phyloP scores from a whole-genome alignment of 2,888 invertebrate species.

The Drosophila rubida region DNA sequence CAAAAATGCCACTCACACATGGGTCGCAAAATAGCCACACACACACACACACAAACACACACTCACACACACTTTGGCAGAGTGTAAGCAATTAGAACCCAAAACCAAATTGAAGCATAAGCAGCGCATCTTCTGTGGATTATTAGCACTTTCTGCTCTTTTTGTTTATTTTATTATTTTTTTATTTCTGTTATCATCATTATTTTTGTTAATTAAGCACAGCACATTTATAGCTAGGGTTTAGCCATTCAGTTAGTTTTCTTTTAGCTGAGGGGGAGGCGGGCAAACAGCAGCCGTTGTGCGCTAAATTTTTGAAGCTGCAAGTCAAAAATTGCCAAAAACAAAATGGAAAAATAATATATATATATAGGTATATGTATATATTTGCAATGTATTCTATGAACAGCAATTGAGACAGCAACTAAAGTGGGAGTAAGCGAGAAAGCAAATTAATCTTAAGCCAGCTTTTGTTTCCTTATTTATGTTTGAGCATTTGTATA shows the following conservation, averaged over 20 bases:
- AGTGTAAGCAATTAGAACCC: constrained; percentile 61
- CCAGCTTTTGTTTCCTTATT: constrained; percentile 61
- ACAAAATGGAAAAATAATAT: constrained; percentile 36
- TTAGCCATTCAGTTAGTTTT: constrained; percentile 47
- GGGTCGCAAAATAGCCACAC: constrained; percentile 26
- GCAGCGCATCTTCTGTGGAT: constrained; percentile 60
- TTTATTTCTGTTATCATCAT: constrained; percentile 13
- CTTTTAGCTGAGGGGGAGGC: constrained; percentile 30
- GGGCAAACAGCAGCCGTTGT: constrained; percentile 68
- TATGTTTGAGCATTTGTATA: constrained; percentile 50
- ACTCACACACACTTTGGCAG: constrained; percentile 24
- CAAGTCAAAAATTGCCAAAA: constrained; percentile 65
- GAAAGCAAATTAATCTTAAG: constrained; percentile 65
- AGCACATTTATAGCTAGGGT: constrained; percentile 63
- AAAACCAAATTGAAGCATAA: constrained; percentile 73
- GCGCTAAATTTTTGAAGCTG: constrained; percentile 68
- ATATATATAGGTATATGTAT: constrained; percentile 13
- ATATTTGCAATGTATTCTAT: constrained; percentile 39
- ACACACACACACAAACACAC: constrained; percentile 10
- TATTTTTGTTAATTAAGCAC: constrained; percentile 69
- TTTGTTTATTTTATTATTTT: constrained; percentile 41
- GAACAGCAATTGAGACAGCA: constrained; percentile 47
- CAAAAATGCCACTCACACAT: constrained; percentile 26
- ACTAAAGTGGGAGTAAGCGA: constrained; percentile 49
- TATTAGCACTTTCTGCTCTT: constrained; percentile 28